phyloP scores from a whole-genome alignment of 2,797 vertebrate genomes.

The Lagodon rhomboides region DNA sequence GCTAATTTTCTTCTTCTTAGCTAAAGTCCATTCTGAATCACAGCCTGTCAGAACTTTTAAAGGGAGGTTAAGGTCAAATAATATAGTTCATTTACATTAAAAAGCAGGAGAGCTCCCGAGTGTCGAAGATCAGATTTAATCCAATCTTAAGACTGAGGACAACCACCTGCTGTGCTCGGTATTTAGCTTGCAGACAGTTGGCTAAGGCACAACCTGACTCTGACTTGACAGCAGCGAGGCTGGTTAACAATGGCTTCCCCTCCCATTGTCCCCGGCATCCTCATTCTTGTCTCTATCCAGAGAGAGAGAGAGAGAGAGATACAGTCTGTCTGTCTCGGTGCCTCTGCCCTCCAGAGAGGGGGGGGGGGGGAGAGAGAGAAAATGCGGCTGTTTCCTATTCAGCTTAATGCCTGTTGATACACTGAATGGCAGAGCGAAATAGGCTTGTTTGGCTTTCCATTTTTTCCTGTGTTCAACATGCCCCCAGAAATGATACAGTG shows the following conservation, averaged over 20 bases:
- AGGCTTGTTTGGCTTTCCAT: slow-evolving; percentile 68
- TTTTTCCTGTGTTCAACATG: slow-evolving; percentile 61
- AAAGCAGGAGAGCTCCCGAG: slow-evolving; percentile 6
- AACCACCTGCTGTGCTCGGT: slow-evolving; percentile 54
- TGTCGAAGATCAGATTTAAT: slow-evolving; percentile 48
- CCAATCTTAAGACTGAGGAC: slow-evolving; percentile 40
- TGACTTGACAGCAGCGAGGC: slow-evolving; percentile 63
- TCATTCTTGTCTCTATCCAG: slow-evolving; percentile 60
- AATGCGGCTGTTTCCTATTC: slow-evolving; percentile 68
- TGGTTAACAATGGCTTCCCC: slow-evolving; percentile 70
- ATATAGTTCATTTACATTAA: slow-evolving; percentile 15
- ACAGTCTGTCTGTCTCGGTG: slow-evolving; percentile 58
- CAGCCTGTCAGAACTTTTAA: slow-evolving; percentile 24
- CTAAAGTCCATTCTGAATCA: slow-evolving; percentile 38
- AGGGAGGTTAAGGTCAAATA: slow-evolving; percentile 20
- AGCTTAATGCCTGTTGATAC: slow-evolving; percentile 72
- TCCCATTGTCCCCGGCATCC: slow-evolving; percentile 67
- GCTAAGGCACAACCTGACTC: slow-evolving; percentile 52
- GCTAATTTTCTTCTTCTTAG: slow-evolving; percentile 16
- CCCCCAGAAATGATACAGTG: slow-evolving; percentile 63
- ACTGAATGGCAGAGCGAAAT: slow-evolving; percentile 61
- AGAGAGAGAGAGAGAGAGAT: slow-evolving; percentile 40
- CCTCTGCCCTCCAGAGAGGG: slow-evolving; percentile 60
- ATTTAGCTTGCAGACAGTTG: slow-evolving; percentile 49
- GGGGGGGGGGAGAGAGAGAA: slow-evolving; percentile 26